Base-by-base conservation (phyloP, 2,888 invertebrate species). In the Platycheirus rosarum region DNA sequence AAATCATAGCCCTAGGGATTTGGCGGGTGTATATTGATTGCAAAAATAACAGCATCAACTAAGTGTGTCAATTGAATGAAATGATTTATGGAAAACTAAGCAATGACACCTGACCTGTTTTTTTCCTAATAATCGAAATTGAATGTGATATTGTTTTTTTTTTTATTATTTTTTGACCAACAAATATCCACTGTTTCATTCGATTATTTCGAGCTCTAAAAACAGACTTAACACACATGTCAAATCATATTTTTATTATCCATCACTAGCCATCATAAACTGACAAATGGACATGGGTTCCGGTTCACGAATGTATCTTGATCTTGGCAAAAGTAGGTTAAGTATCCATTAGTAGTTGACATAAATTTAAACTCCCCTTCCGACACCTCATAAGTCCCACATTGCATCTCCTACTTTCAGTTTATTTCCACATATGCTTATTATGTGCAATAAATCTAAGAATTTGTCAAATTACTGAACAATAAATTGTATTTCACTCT, bases 301-400 rank as follows among this genome's bases (percentile, higher is more conserved):
- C n/a, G n/a, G n/a, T n/a, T n/a, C n/a, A n/a, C n/a, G n/a, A n/a
- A 11, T 44, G 18, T 18, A n/a, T 53, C 8, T 51, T 2, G 0
- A 5, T 1, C 44, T 20, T 40, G 1, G 9, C 32, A 42, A 60
- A 80, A 80, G 65, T 80, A 51, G 79, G 79, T 79, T 74, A 79
- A 80, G 57, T 46, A 65, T 44, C 63, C 69, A 80, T 78, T 9
- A 26, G 14, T 26, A 26, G 68, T 60, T 65, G 49, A 48, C 51
- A 80, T 80, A 80, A 60, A 80, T 80, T 80, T 70, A 65, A 79
- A 75, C 75, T 75, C 49, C 46, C 70, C 57, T 51, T 65, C 57
- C 57, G 75, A 80, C 79, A 75, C 29, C 37, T 63, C 51, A 57
- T 49, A 74, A 75, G 26, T 16, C 69, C 51, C 44, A 62, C 66